Base-by-base conservation (phyloP, 1,140 invertebrate genomes). In the Neodiprion virginianus region DNA sequence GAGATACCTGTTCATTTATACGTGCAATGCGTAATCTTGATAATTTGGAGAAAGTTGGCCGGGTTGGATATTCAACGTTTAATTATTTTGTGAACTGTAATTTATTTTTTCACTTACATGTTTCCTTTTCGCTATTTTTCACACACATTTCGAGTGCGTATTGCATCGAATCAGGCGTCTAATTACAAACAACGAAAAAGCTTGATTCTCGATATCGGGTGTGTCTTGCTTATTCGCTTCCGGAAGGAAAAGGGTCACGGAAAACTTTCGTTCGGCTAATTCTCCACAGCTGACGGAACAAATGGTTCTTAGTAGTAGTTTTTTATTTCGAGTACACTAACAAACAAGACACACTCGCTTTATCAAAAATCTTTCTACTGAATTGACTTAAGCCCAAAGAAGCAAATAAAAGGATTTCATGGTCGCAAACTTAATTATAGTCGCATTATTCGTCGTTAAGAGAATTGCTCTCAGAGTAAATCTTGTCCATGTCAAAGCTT, bases 391-490 rank as follows among this genome's bases (percentile, higher is more conserved):
- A 40, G 28, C 28, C 53, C 8, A 17, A 61, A 4, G n/a, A 61
- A 61, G 53, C 53, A 61, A 8, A 61, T 17, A 17, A 8, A 61
- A 14, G 8, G 11, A 61, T 61, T 61, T 17, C n/a, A 61, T 14
- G 11, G 11, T 14, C 8, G 53, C 11, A 12, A 61, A 5, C 4
- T 14, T 12, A 61, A 61, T 61, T 8, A 8, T 61, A 61, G n/a
- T 17, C 11, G n/a, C 53, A 61, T 61, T 61, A 61, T 61, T 61
- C 11, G 8, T 61, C 53, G 11, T 61, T 61, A 61, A 61, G 53
- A 61, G n/a, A 61, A 61, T 61, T 68, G 71, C 75, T 84, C 67
- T 84, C 81, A 5, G 80, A 69, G 50, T 81, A 49, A 72, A 84
- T 76, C 53, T 78, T 72, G 68, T 74, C 77, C 71, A 83, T 77